These are phyloP conservation scores for Tolypeutes matacus DNA, from an alignment of 2,797 vertebrate species.

Conservation along the genomic window DNA sequence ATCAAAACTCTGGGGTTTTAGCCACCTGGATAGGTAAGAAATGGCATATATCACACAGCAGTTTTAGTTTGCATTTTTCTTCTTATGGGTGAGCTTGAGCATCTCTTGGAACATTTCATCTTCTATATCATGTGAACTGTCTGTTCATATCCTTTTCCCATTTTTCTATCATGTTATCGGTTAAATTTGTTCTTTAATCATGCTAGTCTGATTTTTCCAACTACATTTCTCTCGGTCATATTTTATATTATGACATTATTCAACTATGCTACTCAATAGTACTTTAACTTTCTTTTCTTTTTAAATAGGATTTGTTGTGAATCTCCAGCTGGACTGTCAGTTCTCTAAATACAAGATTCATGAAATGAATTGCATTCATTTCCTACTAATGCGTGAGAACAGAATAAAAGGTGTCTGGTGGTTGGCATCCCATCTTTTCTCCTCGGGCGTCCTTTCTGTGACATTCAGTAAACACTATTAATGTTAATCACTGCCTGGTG, in stretches of 20 bases:
- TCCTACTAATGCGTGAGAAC: not conserved
- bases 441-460: not conserved
- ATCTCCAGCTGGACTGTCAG: not conserved
- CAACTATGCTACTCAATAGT: not conserved
- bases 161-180: not conserved
- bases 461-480: too few relatives aligned
- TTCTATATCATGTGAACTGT: not conserved
- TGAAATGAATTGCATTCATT: not conserved
- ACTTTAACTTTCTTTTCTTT: not conserved
- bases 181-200: not conserved
- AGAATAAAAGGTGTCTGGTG: not conserved
- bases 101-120: conserved; percentile 26
- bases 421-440: not conserved
- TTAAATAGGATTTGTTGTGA: not conserved
- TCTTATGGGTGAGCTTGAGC: not conserved
- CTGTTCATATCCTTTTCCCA: not conserved
- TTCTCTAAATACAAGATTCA: not conserved
- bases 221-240: not conserved
- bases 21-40: not conserved
- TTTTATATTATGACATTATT: not conserved
- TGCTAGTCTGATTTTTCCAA: not conserved
- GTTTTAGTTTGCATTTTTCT: conserved; percentile 14
- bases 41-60: not conserved
- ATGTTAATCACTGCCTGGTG: not conserved
- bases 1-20: not conserved